phyloP scores from a whole-genome alignment of 2,888 invertebrate species.

The Euplexia lucipara region DNA sequence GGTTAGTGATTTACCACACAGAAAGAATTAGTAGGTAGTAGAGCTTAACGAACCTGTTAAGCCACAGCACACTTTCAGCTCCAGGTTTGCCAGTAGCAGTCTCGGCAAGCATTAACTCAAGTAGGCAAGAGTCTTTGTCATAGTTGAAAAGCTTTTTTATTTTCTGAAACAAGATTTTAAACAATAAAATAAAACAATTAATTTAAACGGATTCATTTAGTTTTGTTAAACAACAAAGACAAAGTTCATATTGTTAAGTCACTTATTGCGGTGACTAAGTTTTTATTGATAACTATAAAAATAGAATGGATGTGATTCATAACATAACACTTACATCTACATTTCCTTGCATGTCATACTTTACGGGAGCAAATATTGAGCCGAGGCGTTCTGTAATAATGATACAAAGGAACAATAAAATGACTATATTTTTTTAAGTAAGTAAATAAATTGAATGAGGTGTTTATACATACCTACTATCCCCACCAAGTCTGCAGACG shows the following conservation, averaged over 20 bases:
- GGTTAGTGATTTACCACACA: no score
- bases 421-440: background rate
- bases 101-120: slow-evolving; percentile 93
- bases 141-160: slow-evolving; percentile 89
- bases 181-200: background rate
- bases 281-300: background rate
- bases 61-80: slow-evolving; percentile 93
- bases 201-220: background rate
- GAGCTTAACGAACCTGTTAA: slow-evolving; percentile 91
- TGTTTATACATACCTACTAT: slow-evolving; percentile 91
- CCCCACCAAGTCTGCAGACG: slow-evolving; percentile 91
- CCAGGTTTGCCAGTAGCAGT: slow-evolving; percentile 88
- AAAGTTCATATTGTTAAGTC: background rate
- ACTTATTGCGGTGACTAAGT: background rate
- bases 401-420: slow-evolving; percentile 2
- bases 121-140: slow-evolving; percentile 91
- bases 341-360: slow-evolving; percentile 95
- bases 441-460: background rate
- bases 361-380: slow-evolving; percentile 93
- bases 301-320: slow-evolving; percentile 13
- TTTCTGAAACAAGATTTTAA: slow-evolving; percentile 87
- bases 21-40: background rate
- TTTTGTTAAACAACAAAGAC: background rate
- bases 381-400: slow-evolving; percentile 93
- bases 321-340: slow-evolving; percentile 91